Base-by-base conservation (phyloP, 2,113 vertebrate genomes). In the Hystrix brachyura region DNA sequence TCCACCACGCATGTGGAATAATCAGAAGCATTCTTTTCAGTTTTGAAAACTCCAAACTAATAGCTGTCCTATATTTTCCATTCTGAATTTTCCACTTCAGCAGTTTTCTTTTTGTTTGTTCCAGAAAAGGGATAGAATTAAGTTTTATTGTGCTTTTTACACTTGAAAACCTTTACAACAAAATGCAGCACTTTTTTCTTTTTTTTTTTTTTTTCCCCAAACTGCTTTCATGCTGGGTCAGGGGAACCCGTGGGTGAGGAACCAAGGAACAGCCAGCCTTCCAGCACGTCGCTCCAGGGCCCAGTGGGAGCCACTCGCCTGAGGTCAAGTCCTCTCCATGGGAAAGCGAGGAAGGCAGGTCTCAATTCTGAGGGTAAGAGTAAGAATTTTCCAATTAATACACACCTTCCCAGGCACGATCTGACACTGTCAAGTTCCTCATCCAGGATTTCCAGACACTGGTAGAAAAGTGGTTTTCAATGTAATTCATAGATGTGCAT, bases 71-170 rank as follows among this genome's bases (percentile, higher is more conserved):
- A 43, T 86, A 95, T 81, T 96, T 96, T 87, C 81, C 69, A 94
- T 94, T 92, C 91, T 71, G 80, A 93, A 94, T 94, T 98, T 98
- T 97, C 89, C 80, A 96, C 95, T 94, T 96, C 93, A 96, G 89
- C 87, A 93, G 74, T 95, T 96, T 97, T 87, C 91, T 95, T 93
- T 96, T 86, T 96, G 89, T 98, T 97, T 97, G 87, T 94, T 96
- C 62, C 94, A 94, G 97, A 97, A 96, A 98, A 89, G 29, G 60
- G 69, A 95, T 65, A 94, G 91, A 94, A 96, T 96, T 94, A 96
- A 97, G 78, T 97, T 96, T 96, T 93, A 93, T 92, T 90, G 64
- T 76, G 87, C 43, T 65, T 94, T 96, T 97, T 96, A 94, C 83
- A 84, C 91, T 93, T 93, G 95, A 93, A 94, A 97, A 87, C 86